A percentile compares a stretch with the other conserved stretches of the same genome.
Conservation (phyloP, 2,888 invertebrate genomes). For the Amiota mariae region DNA sequence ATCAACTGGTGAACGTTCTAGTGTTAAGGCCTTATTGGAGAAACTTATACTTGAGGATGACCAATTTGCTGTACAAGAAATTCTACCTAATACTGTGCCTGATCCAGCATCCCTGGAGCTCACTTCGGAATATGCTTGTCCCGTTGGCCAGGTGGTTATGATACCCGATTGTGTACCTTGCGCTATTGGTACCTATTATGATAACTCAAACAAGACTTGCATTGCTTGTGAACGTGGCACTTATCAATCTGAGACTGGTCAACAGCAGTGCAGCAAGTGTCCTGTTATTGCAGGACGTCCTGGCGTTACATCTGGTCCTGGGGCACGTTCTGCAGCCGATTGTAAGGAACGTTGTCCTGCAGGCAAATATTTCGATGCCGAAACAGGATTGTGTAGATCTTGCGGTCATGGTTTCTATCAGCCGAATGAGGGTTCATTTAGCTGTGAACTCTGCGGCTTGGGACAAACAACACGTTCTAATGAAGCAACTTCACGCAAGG, state of each 20-base stretch:
- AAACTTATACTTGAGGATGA: constrained; percentile 93
- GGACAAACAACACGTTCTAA: constrained; percentile 93
- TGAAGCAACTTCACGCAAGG: constrained; percentile 89
- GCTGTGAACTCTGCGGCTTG: constrained; percentile 89
- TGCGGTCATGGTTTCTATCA: constrained; percentile 97
- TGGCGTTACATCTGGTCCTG: constrained; percentile 89
- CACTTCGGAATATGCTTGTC: constrained; percentile 94
- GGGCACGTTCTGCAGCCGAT: constrained; percentile 90
- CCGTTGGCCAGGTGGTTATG: constrained; percentile 93
- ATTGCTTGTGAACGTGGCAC: constrained; percentile 89
- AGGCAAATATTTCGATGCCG: constrained; percentile 94
- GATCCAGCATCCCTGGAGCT: constrained; percentile 91
- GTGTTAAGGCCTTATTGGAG: constrained; percentile 88
- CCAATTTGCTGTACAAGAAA: constrained; percentile 93
- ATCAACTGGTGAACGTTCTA: constrained; percentile 89
- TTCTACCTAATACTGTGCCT: constrained; percentile 93
- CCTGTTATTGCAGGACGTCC: constrained; percentile 91
- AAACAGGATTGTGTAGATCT: constrained; percentile 88
- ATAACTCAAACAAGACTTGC: constrained; percentile 84
- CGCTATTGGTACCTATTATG: constrained; percentile 90
- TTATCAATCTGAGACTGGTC: constrained; percentile 95
- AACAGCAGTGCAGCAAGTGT: constrained; percentile 90
- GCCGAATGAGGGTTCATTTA: constrained; percentile 91
- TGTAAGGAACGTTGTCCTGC: constrained; percentile 95
- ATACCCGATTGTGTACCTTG: constrained; percentile 95